Base-by-base conservation (phyloP, 2,113 vertebrate genomes). In the Gymnorhina tibicen region DNA sequence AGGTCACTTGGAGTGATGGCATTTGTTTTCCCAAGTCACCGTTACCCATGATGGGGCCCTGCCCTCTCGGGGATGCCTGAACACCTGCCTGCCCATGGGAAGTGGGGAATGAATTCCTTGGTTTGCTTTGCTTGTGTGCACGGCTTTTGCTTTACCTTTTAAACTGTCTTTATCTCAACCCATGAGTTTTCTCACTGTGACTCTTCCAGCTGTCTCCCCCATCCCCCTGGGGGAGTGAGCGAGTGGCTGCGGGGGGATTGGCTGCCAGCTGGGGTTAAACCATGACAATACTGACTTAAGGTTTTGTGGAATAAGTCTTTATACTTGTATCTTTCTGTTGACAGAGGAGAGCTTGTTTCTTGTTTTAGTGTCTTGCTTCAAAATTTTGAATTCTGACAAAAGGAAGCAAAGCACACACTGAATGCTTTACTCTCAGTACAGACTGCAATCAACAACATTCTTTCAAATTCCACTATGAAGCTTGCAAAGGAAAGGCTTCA, bases 371-470 rank as follows among this genome's bases (percentile, higher is more conserved):
- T 81, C 62, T 73, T 52, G 33, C 73, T 88, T 81, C 67, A 81
- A 63, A 74, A 75, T 81, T 53, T 55, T 42, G 47, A 47, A 50
- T 70, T 77, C 68, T 89, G 83, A 86, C 75, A 83, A 58, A 79
- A 74, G 64, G 41, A 81, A 81, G 56, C 68, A 91, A 70, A 77
- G 59, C 67, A 46, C 55, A 74, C 8, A 27, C 53, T 78, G 55
- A 92, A 72, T 5, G 7, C 69, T 85, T 73, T 83, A 39, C 84
- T 87, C 73, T 81, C 47, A 78, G 16, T 55, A 67, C 76, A 84
- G 56, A 85, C 22, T 92, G 73, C 82, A 83, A 58, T 93, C 91
- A 94, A 85, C 75, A 85, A 67, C 78, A 87, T 93, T 93, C 55
- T 89, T 89, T 89, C 74, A 69, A 85, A 80, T 53, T 75, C 83